Conservation (phyloP, 1,140 invertebrate genomes). For the Brachionus koreanus region DNA sequence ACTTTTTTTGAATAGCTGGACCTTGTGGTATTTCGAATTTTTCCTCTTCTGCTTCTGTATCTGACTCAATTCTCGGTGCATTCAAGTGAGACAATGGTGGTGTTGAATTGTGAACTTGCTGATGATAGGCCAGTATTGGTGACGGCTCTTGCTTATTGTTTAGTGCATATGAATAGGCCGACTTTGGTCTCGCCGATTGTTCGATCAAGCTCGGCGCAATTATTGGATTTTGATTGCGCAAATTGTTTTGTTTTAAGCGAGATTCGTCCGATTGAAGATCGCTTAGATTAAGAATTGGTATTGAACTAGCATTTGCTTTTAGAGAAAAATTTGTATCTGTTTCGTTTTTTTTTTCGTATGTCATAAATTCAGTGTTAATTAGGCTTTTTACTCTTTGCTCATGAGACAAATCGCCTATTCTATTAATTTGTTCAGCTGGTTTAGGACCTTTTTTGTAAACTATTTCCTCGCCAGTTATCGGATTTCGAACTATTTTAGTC, state of each 20-base stretch:
- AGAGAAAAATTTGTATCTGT: neutral
- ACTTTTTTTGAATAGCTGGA: conserved; percentile 15
- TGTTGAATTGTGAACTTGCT: neutral
- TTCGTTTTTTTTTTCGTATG: neutral
- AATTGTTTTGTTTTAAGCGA: neutral
- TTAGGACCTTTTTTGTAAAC: conserved; percentile 7
- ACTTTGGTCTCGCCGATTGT: conserved; percentile 25
- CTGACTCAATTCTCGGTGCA: neutral
- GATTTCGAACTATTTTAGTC: conserved; percentile 32
- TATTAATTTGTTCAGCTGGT: neutral
- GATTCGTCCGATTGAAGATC: neutral
- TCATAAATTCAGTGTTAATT: neutral
- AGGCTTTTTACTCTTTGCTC: neutral
- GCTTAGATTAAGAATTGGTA: neutral
- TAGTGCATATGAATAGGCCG: neutral
- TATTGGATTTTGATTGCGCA: neutral
- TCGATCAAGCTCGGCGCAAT: neutral
- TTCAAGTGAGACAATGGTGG: conserved; percentile 1
- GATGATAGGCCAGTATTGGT: conserved; percentile 21
- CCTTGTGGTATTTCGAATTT: neutral
- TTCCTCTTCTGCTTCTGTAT: neutral
- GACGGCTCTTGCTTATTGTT: neutral
- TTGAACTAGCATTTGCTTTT: conserved; percentile 29
- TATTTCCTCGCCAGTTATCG: conserved; percentile 40
- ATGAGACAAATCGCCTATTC: neutral